These are phyloP conservation scores for Toxotes lorentzi DNA, from an alignment of 2,797 vertebrate genomes.

Conservation along the genomic window DNA sequence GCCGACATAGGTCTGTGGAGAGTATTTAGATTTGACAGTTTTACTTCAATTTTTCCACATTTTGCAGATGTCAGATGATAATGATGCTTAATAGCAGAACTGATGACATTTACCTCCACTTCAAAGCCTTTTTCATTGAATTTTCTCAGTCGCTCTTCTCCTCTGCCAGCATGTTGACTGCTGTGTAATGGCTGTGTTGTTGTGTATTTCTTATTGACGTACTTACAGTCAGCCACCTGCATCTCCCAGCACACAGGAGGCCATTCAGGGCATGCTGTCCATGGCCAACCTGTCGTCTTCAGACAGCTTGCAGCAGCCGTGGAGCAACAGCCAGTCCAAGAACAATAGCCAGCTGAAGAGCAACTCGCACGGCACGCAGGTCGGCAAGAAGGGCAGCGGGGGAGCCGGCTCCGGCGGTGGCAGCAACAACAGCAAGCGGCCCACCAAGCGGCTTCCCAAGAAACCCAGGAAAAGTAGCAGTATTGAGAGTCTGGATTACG, in stretches of 20 bases:
- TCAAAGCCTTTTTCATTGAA: slow-evolving; percentile 9
- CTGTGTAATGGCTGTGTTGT: slow-evolving; percentile 80
- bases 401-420: slow-evolving; percentile 52
- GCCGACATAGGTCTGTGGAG: slow-evolving; percentile 4
- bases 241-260: slow-evolving; percentile 99
- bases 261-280: slow-evolving; percentile 99
- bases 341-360: slow-evolving; percentile 90
- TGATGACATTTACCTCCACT: neutral
- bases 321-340: slow-evolving; percentile 92
- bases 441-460: slow-evolving; percentile 91
- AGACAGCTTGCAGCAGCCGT: slow-evolving; percentile 92
- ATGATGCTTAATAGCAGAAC: slow-evolving; percentile 7
- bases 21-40: slow-evolving; percentile 14
- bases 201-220: slow-evolving; percentile 85
- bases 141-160: slow-evolving; percentile 55
- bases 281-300: slow-evolving; percentile 99
- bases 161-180: slow-evolving; percentile 45
- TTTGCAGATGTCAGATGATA: slow-evolving; percentile 11
- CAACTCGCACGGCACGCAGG: slow-evolving; percentile 87
- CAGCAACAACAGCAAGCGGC: slow-evolving; percentile 84
- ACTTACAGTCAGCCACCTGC: slow-evolving; percentile 96
- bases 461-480: slow-evolving; percentile 92
- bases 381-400: slow-evolving; percentile 86
- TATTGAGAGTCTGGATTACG: slow-evolving; percentile 90
- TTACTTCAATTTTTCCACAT: slow-evolving; percentile 2